These are phyloP conservation scores for Parascotia fuliginaria DNA, from an alignment of 2,888 invertebrate genomes.

Conservation along the genomic window DNA sequence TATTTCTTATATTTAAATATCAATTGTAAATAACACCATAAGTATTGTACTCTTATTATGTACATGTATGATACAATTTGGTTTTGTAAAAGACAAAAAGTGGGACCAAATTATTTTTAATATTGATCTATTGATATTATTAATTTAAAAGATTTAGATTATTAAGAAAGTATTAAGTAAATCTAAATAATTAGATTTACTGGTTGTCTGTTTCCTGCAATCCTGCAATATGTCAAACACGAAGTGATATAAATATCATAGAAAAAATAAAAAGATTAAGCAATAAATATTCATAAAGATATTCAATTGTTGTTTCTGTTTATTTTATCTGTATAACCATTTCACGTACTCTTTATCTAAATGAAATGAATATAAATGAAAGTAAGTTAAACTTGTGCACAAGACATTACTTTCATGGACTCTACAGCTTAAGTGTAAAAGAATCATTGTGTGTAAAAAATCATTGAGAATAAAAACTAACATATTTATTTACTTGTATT, in stretches of 20 bases:
- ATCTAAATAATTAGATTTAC: conserved; percentile 18
- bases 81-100: conserved; percentile 17
- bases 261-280: conserved; percentile 30
- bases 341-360: no score
- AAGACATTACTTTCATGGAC: no score
- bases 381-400: no score
- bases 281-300: conserved; percentile 41
- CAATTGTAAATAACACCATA: conserved; percentile 41
- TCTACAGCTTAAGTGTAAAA: no score
- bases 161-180: conserved; percentile 30
- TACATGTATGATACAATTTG: conserved; percentile 22
- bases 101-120: conserved; percentile 42
- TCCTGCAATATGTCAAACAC: conserved; percentile 5
- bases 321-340: no score
- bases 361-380: no score
- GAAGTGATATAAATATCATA: conserved; percentile 1
- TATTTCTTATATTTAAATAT: conserved; percentile 29
- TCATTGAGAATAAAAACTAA: no score
- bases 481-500: no score
- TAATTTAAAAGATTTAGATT: conserved; percentile 26
- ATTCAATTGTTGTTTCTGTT: conserved; percentile 30
- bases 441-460: no score
- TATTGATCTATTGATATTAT: conserved; percentile 14
- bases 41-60: conserved; percentile 26
- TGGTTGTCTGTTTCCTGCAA: conserved; percentile 17